Conservation (phyloP, 2,888 invertebrate species). For the Mythimna lalbum region DNA sequence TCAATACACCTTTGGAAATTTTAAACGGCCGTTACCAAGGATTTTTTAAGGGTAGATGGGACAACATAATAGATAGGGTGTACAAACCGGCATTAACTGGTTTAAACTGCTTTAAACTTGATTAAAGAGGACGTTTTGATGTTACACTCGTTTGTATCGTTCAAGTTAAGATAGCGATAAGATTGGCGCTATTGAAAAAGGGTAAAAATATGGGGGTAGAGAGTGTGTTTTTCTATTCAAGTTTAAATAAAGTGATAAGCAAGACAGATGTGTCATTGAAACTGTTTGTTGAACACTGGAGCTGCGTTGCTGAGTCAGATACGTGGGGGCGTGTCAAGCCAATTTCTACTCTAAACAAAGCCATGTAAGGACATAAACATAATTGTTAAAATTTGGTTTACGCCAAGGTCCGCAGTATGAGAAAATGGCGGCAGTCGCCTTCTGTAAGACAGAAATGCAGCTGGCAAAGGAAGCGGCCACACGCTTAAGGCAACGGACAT, state of each 20-base stretch:
- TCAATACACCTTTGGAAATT: slow-evolving; percentile 87
- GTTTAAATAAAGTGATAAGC: slow-evolving; percentile 18
- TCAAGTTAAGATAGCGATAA: slow-evolving; percentile 60
- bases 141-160: slow-evolving; percentile 61
- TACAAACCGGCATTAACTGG: slow-evolving; percentile 61
- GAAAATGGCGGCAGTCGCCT: too few species aligned
- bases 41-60: slow-evolving; percentile 72
- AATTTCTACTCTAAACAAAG: too few species aligned
- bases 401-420: too few species aligned
- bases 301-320: neutral
- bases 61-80: slow-evolving; percentile 61
- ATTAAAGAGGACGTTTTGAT: slow-evolving; percentile 64
- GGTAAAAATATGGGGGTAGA: slow-evolving; percentile 10
- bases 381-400: too few species aligned
- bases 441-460: too few species aligned
- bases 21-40: slow-evolving; percentile 80
- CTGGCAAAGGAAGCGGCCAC: too few species aligned
- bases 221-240: slow-evolving; percentile 13
- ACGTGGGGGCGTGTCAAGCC: too few species aligned
- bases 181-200: slow-evolving; percentile 49
- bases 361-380: too few species aligned
- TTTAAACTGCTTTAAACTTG: slow-evolving; percentile 62
- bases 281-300: neutral
- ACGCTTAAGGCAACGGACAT: too few species aligned
- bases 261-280: neutral